A percentile compares a stretch with the other conserved stretches of the same genome.
phyloP scores from a whole-genome alignment of 2,797 vertebrate species.

The Bucorvus abyssinicus region DNA sequence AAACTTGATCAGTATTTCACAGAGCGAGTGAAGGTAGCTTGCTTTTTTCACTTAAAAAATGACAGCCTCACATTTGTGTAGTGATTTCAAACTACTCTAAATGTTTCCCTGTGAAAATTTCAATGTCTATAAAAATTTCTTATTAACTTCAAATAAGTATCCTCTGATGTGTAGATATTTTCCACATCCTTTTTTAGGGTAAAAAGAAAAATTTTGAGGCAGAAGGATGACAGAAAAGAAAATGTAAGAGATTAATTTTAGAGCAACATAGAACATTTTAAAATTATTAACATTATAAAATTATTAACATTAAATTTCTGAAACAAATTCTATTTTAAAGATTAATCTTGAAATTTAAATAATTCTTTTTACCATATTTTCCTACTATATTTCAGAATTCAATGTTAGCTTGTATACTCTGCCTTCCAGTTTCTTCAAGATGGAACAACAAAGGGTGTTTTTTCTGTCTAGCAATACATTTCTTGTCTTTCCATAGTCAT shows the following conservation, averaged over 20 bases:
- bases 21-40: neutral
- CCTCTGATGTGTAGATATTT: neutral
- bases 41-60: neutral
- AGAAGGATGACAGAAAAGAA: neutral
- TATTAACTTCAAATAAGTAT: neutral
- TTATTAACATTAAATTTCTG: neutral
- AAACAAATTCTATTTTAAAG: neutral
- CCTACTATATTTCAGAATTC: neutral
- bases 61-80: neutral
- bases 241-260: neutral
- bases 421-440: neutral
- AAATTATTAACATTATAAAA: neutral
- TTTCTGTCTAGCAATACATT: neutral
- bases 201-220: neutral
- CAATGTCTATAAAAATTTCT: neutral
- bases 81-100: neutral
- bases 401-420: neutral
- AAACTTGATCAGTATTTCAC: neutral
- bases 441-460: fast-evolving
- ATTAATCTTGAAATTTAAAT: neutral
- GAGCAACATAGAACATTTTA: neutral
- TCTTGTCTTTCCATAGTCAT: neutral
- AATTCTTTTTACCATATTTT: neutral
- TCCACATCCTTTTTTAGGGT: neutral
- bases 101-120: neutral